These are phyloP conservation scores for Leistus spinibarbis DNA, from an alignment of 2,888 invertebrate species.

Conservation along the genomic window DNA sequence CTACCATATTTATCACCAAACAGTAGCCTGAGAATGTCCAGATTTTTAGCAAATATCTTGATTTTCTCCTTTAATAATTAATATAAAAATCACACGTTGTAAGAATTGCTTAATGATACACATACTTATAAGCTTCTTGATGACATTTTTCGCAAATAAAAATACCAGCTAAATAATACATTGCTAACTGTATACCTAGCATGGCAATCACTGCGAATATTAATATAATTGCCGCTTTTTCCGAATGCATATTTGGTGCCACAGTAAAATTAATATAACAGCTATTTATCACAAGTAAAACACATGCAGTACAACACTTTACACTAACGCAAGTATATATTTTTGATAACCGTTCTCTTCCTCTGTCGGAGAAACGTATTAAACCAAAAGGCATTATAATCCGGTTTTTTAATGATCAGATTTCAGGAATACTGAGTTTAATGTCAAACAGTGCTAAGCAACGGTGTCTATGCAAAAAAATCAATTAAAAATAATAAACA, in stretches of 20 bases:
- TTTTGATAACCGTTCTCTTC: slow-evolving; percentile 10
- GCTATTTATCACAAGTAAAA: slow-evolving; percentile 50
- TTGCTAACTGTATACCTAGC: slow-evolving; percentile 53
- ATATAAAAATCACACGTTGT: neutral
- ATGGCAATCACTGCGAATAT: slow-evolving; percentile 54
- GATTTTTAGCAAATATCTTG: slow-evolving; percentile 50
- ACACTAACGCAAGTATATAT: slow-evolving; percentile 45
- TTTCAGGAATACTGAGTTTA: no score
- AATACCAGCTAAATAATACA: slow-evolving; percentile 53
- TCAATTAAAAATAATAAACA: slow-evolving; percentile 18
- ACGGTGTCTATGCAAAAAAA: neutral
- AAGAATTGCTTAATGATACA: slow-evolving; percentile 7
- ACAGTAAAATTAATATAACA: slow-evolving; percentile 51
- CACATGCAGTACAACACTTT: slow-evolving; percentile 51
- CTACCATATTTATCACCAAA: slow-evolving; percentile 51
- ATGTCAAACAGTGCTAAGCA: neutral
- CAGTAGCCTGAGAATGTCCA: slow-evolving; percentile 54
- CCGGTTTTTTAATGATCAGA: no score
- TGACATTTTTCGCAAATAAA: slow-evolving; percentile 54
- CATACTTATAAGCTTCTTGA: slow-evolving; percentile 54
- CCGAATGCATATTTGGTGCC: slow-evolving; percentile 53
- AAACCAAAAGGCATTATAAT: slow-evolving; percentile 13
- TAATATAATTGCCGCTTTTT: slow-evolving; percentile 54
- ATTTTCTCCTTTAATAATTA: slow-evolving; percentile 53
- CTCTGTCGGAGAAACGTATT: slow-evolving; percentile 16